A percentile compares a stretch with the other conserved stretches of the same genome.
Conservation (phyloP, 2,113 vertebrate species). For the Gavia stellata region DNA sequence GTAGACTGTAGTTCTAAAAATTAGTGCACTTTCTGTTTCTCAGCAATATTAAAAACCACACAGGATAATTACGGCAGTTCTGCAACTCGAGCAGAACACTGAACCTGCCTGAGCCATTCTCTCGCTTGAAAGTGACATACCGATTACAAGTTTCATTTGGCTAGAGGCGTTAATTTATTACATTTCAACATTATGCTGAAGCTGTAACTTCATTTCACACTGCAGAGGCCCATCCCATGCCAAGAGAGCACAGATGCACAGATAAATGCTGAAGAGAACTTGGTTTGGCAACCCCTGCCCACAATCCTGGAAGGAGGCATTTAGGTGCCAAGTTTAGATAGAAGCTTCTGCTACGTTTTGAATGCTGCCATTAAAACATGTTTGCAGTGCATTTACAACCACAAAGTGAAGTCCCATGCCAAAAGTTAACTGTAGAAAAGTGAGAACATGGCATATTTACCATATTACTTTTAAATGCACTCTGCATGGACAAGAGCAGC, state of each 20-base stretch:
- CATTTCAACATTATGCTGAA: slow-evolving; percentile 6
- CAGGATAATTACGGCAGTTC: not conserved
- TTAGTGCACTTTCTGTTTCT: not conserved
- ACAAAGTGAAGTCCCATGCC: not conserved
- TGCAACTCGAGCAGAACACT: not conserved
- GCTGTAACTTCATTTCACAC: not conserved
- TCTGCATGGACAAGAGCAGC: not conserved
- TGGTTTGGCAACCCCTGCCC: not conserved
- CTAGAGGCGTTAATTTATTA: not conserved
- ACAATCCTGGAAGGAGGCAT: not conserved
- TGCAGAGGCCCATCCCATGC: not conserved
- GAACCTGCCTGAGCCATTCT: slow-evolving; percentile 11
- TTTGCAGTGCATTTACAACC: not conserved
- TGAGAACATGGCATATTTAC: not conserved
- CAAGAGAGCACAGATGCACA: not conserved
- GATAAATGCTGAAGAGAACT: not conserved
- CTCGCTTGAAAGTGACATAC: not conserved
- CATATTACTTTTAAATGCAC: not conserved
- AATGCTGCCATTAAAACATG: not conserved
- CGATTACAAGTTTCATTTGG: slow-evolving; percentile 1
- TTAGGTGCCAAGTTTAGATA: slow-evolving; percentile 5
- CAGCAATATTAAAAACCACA: not conserved
- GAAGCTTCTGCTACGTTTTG: not conserved
- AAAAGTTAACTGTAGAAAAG: not conserved
- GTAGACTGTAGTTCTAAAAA: not conserved